Conservation (phyloP, 1,140 invertebrate genomes). For the Drosophila ficusphila region DNA sequence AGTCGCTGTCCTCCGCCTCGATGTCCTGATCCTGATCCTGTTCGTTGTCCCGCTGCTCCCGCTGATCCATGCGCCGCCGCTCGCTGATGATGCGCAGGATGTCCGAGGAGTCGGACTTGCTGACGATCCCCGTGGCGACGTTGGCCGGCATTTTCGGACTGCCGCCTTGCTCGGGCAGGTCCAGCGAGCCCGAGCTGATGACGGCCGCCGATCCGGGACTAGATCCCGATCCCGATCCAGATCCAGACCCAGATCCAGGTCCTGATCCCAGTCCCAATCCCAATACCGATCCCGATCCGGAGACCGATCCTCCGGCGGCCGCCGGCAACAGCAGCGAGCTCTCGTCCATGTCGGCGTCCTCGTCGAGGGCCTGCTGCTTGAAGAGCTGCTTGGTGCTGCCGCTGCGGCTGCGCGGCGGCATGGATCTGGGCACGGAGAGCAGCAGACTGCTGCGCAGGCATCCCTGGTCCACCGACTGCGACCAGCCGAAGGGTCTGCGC, state of each 20-base stretch:
- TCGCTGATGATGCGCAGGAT: constrained; percentile 83
- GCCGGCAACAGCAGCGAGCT: constrained; percentile 73
- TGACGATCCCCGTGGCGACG: constrained; percentile 14
- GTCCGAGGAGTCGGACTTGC: constrained; percentile 80
- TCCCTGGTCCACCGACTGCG: constrained; percentile 76
- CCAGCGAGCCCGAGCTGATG: constrained; percentile 9
- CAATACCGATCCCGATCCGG: constrained; percentile 4
- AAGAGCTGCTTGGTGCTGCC: constrained; percentile 84
- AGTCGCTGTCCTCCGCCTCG: constrained; percentile 63
- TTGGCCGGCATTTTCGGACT: constrained; percentile 2
- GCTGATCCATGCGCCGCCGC: constrained; percentile 78
- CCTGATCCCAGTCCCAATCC: no score
- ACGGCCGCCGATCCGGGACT: constrained; percentile 10
- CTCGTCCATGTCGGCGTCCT: constrained; percentile 82
- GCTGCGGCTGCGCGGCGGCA: constrained; percentile 82
- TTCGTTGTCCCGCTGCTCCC: constrained; percentile 59
- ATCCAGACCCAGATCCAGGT: no score
- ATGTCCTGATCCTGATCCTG: constrained; percentile 7
- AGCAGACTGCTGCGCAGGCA: constrained; percentile 67
- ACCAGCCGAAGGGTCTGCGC: constrained; percentile 74
- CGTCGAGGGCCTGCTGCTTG: constrained; percentile 83
- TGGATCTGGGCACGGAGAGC: constrained; percentile 76
- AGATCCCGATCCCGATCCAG: neutral
- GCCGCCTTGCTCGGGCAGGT: neutral
- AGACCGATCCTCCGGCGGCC: neutral